These are phyloP conservation scores for Athripsodes cinereus DNA, from an alignment of 2,888 invertebrate species.

Conservation along the genomic window DNA sequence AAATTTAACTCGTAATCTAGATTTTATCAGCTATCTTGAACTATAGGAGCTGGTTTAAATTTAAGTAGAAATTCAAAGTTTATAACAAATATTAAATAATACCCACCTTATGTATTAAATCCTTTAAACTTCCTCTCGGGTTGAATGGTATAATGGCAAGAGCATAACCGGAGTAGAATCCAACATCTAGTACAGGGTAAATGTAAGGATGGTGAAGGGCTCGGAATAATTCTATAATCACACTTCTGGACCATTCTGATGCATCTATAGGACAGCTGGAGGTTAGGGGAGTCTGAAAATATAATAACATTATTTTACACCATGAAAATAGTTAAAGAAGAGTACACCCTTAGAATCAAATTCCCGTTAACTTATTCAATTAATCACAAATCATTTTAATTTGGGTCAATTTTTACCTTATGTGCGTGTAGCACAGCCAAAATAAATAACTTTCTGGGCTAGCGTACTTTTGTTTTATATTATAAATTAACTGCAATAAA, in stretches of 20 bases:
- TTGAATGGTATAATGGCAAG: slow-evolving; percentile 80
- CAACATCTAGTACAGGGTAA: slow-evolving; percentile 82
- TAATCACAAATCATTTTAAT: too few species aligned
- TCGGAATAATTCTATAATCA: slow-evolving; percentile 74
- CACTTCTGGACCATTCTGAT: slow-evolving; percentile 57
- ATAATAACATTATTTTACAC: neutral
- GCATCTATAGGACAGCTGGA: slow-evolving; percentile 63
- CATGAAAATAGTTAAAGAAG: neutral
- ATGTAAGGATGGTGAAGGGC: slow-evolving; percentile 90
- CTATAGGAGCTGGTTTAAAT: too few species aligned
- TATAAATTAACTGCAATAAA: too few species aligned
- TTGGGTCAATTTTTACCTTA: too few species aligned
- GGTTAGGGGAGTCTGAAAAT: slow-evolving; percentile 50
- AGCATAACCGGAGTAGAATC: slow-evolving; percentile 64
- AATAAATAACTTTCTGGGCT: too few species aligned
- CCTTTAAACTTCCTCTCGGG: slow-evolving; percentile 79
- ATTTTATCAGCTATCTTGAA: too few species aligned
- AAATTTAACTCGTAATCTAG: too few species aligned
- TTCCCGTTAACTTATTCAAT: too few species aligned
- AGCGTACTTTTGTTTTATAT: too few species aligned
- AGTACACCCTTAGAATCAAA: too few species aligned
- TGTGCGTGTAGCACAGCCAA: too few species aligned
- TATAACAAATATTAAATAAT: neutral
- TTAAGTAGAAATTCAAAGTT: too few species aligned
- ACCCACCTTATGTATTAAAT: slow-evolving; percentile 83